Conservation (phyloP, 2,113 vertebrate species). For the Prionailurus bengalensis region DNA sequence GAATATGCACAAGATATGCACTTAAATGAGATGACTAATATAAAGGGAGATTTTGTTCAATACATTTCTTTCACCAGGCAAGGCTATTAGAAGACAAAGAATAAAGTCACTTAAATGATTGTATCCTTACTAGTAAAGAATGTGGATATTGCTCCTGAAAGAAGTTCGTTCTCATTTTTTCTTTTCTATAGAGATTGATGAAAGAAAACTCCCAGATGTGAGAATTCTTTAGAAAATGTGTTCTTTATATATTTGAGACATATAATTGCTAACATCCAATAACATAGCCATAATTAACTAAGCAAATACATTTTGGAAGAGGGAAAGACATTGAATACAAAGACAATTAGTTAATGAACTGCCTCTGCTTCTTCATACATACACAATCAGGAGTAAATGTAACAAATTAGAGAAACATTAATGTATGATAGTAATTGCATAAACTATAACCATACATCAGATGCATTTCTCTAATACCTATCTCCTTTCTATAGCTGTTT, state of each 20-base stretch:
- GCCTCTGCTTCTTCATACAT: not conserved
- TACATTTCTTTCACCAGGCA: not conserved
- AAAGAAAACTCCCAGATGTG: not conserved
- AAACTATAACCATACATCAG: not conserved
- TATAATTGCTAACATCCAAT: not conserved
- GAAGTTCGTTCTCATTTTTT: not conserved
- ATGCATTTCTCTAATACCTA: not conserved
- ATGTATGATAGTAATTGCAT: not conserved
- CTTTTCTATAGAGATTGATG: not conserved
- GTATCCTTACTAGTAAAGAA: not conserved
- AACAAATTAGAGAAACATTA: not conserved
- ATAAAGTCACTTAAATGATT: conserved; percentile 14
- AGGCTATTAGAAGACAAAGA: not conserved
- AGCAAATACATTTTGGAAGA: not conserved
- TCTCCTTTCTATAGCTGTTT: not conserved
- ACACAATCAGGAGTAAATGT: not conserved
- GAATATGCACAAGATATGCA: not conserved
- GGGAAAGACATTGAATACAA: not conserved
- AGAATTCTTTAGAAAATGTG: conserved; percentile 16
- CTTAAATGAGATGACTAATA: not conserved
- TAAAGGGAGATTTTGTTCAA: not conserved
- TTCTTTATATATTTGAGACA: not conserved
- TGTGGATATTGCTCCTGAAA: not conserved
- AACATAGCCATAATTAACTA: not conserved
- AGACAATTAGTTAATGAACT: conserved; percentile 37